A percentile compares a stretch with the other conserved stretches of the same genome.
These are phyloP conservation scores for Arvicanthis niloticus DNA, from an alignment of 2,113 vertebrate species.

Conservation along the genomic window DNA sequence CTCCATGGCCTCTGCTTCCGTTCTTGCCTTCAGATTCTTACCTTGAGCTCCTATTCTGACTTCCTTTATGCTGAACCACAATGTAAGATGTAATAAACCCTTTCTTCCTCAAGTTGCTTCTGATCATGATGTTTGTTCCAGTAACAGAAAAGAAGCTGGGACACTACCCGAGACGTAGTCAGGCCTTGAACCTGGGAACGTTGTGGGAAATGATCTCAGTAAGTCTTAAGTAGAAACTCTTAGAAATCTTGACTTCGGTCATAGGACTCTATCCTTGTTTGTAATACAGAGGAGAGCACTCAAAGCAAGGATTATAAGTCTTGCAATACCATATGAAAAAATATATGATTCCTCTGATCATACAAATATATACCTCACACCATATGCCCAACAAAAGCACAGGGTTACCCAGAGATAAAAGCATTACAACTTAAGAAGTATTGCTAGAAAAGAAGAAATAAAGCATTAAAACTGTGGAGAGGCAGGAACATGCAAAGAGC, in stretches of 20 bases:
- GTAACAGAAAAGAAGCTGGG: not conserved
- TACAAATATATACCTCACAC: rapidly evolving
- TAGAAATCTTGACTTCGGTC: not conserved
- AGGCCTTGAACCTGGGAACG: not conserved
- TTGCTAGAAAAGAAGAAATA: not conserved
- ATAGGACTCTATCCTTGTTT: not conserved
- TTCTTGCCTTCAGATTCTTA: not conserved
- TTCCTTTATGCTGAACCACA: not conserved
- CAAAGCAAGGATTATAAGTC: not conserved
- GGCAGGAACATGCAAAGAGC: not conserved
- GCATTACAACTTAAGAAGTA: not conserved
- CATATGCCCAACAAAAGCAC: not conserved
- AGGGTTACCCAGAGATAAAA: not conserved
- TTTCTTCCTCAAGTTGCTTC: not conserved
- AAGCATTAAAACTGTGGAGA: not conserved
- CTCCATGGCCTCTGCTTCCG: not conserved
- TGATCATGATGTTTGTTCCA: not conserved
- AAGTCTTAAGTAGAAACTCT: not conserved
- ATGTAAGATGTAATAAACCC: not conserved
- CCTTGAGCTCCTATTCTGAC: not conserved
- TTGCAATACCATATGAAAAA: not conserved
- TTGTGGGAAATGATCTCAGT: not conserved
- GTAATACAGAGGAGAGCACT: not conserved
- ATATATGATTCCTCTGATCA: not conserved
- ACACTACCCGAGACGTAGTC: not conserved